These are phyloP conservation scores for Dolichoris vasculosae DNA, from an alignment of 1,140 invertebrate species.

Conservation along the genomic window DNA sequence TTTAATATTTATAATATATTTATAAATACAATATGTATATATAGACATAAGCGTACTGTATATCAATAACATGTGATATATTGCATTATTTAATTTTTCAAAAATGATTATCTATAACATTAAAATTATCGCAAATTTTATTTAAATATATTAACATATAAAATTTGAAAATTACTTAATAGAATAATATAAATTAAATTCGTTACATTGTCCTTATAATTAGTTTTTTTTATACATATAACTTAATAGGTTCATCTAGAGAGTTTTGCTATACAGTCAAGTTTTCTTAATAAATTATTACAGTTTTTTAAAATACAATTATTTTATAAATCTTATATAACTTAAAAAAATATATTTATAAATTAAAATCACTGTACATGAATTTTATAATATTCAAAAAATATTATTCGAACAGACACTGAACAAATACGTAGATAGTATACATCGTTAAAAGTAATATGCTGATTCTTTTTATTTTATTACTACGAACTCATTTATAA, in stretches of 20 bases:
- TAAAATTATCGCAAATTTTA: constrained; percentile 25
- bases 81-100: not conserved
- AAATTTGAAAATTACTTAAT: constrained; percentile 10
- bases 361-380: not conserved
- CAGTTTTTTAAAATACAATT: not conserved
- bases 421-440: constrained; percentile 2
- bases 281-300: constrained; percentile 21
- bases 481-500: not conserved
- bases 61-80: not conserved
- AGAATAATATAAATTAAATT: not conserved
- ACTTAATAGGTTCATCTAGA: not conserved
- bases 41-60: constrained; percentile 33
- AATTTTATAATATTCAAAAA: constrained; percentile 7
- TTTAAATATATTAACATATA: constrained; percentile 19
- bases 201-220: not conserved
- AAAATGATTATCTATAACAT: constrained; percentile 3
- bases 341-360: not conserved
- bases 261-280: not conserved
- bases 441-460: not conserved
- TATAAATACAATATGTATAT: constrained; percentile 16
- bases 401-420: constrained; percentile 38
- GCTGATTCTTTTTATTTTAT: not conserved
- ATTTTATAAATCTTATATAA: not conserved
- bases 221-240: not conserved
- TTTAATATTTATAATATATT: constrained; percentile 24